Conservation (phyloP, 1,140 invertebrate genomes). For the Tetragnatha versicolor region DNA sequence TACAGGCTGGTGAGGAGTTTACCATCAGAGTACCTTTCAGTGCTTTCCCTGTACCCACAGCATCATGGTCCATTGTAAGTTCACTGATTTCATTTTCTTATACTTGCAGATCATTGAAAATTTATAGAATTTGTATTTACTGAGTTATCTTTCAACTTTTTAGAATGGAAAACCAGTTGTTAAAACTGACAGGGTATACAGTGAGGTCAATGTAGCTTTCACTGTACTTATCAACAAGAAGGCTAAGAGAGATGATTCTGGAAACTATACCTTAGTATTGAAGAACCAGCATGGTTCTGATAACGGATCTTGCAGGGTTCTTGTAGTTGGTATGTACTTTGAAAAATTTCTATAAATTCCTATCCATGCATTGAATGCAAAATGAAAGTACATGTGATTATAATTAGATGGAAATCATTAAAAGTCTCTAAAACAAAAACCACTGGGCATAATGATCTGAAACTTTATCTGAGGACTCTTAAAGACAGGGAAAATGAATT, state of each 20-base stretch:
- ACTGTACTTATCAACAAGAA: slow-evolving; percentile 87
- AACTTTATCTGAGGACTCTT: too few relatives aligned
- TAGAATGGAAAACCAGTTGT: slow-evolving; percentile 82
- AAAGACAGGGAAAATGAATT: too few relatives aligned
- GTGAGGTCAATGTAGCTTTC: slow-evolving; percentile 82
- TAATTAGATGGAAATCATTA: not conserved
- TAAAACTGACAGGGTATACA: slow-evolving; percentile 82
- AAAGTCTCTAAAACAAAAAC: too few relatives aligned
- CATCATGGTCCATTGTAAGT: slow-evolving; percentile 78
- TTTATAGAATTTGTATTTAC: not conserved
- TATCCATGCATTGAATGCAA: not conserved
- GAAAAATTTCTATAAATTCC: too few relatives aligned
- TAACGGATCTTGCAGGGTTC: slow-evolving; percentile 84
- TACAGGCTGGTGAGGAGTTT: slow-evolving; percentile 94
- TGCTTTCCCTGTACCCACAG: slow-evolving; percentile 89
- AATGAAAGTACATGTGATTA: not conserved
- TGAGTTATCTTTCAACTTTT: not conserved
- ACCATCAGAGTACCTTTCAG: slow-evolving; percentile 92
- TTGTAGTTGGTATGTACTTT: slow-evolving; percentile 72
- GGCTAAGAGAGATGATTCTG: slow-evolving; percentile 88
- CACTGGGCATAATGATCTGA: too few relatives aligned
- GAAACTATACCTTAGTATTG: slow-evolving; percentile 89
- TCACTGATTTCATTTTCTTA: not conserved
- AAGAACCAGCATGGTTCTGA: slow-evolving; percentile 88
- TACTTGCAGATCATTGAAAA: not conserved